These are phyloP conservation scores for Acrobeloides nanus DNA, from an alignment of 2,888 invertebrate genomes.

Conservation along the genomic window DNA sequence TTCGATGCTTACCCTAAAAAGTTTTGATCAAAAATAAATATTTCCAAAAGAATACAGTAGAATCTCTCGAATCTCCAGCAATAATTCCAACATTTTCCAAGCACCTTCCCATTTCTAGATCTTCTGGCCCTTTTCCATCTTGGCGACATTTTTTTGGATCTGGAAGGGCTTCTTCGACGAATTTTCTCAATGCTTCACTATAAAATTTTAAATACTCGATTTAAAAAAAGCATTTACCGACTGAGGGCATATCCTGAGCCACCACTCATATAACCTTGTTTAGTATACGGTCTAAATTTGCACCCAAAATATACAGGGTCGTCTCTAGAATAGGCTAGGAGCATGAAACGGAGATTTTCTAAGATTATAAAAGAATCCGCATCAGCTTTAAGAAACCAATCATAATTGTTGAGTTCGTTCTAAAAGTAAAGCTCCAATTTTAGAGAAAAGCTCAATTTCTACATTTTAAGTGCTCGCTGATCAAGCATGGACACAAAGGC, in stretches of 20 bases:
- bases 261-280: slow-evolving; percentile 62
- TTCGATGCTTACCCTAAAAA: no score
- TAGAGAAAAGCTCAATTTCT: no score
- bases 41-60: no score
- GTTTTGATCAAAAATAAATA: no score
- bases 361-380: slow-evolving; percentile 26
- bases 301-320: slow-evolving; percentile 66
- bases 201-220: no score
- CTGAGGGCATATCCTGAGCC: slow-evolving; percentile 25
- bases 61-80: slow-evolving; percentile 81
- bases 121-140: slow-evolving; percentile 76
- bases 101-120: slow-evolving; percentile 83
- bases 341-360: slow-evolving; percentile 37
- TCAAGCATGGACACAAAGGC: no score
- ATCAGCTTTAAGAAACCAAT: slow-evolving; percentile 29
- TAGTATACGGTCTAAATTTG: slow-evolving; percentile 72
- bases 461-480: no score
- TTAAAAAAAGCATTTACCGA: no score
- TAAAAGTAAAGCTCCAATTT: no score
- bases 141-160: slow-evolving; percentile 12
- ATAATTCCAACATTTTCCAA: slow-evolving; percentile 74
- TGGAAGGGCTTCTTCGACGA: slow-evolving; percentile 60
- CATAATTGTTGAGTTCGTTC: slow-evolving; percentile 22
- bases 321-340: slow-evolving; percentile 40
- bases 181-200: slow-evolving; percentile 39